Evolutionary conservation across 1,140 invertebrate genomes (phyloP).

Genomic region (Zaprionus ghesquierei): DNA sequence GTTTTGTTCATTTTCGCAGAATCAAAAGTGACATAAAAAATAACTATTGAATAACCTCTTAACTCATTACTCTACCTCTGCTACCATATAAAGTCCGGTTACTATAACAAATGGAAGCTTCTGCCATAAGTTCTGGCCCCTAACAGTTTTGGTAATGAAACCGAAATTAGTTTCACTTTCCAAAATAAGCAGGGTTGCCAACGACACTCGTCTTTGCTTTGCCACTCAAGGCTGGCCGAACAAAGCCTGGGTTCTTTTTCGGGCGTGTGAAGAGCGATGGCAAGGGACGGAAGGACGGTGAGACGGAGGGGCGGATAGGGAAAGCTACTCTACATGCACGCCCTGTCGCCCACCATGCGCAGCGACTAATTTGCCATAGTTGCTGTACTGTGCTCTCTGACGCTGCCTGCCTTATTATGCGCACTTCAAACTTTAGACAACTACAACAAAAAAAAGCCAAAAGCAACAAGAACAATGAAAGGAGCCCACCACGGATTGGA

Average conservation of each 20-base stretch:
- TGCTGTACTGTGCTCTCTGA: slow-evolving; percentile 36
- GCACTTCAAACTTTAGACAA: slow-evolving; percentile 81
- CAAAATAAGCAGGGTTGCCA: slow-evolving; percentile 45
- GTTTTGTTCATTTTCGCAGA: neutral
- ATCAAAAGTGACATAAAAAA: too few species aligned
- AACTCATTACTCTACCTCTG: neutral
- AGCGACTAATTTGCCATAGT: slow-evolving; percentile 51
- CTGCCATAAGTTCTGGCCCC: neutral
- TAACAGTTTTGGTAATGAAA: slow-evolving; percentile 44
- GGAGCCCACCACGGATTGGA: slow-evolving; percentile 6
- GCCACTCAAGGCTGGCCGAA: neutral
- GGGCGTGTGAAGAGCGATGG: neutral
- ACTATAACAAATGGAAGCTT: neutral
- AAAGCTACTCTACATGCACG: slow-evolving; percentile 11
- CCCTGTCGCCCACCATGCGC: slow-evolving; percentile 39
- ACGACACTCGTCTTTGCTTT: neutral
- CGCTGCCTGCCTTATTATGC: slow-evolving; percentile 71
- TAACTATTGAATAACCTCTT: too few species aligned
- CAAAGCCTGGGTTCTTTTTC: neutral
- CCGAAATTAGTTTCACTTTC: slow-evolving; percentile 71
- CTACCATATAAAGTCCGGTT: too few species aligned
- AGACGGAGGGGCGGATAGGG: neutral
- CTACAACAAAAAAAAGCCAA: slow-evolving; percentile 12
- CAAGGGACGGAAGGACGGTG: too few species aligned
- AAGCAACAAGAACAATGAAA: slow-evolving; percentile 16